phyloP scores from a whole-genome alignment of 2,113 vertebrate genomes.

The Tympanuchus pallidicinctus region DNA sequence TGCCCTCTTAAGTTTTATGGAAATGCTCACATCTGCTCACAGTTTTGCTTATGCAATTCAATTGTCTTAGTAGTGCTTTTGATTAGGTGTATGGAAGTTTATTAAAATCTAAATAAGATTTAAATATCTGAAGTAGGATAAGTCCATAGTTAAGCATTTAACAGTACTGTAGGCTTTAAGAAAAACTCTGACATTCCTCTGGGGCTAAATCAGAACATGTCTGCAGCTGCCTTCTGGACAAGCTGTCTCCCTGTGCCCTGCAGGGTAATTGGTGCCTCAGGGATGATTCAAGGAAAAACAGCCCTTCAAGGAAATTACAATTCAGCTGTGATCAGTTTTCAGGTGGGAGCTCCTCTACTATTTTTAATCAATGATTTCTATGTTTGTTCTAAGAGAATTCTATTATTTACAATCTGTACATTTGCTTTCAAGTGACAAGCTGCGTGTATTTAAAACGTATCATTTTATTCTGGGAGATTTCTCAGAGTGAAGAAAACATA shows the following conservation, averaged over 20 bases:
- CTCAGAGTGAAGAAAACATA: not conserved
- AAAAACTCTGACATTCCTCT: not conserved
- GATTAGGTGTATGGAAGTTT: not conserved
- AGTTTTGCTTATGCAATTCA: not conserved
- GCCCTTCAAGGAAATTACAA: not conserved
- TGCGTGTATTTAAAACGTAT: not conserved
- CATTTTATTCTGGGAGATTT: not conserved
- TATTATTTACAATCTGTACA: not conserved
- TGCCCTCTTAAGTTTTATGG: not conserved
- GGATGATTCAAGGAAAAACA: not conserved
- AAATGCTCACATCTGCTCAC: not conserved
- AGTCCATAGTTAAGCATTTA: not conserved
- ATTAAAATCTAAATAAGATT: not conserved
- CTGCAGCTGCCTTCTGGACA: not conserved
- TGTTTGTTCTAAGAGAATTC: not conserved
- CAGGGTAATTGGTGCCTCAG: not conserved
- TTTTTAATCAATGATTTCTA: rapidly evolving
- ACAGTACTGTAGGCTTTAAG: not conserved
- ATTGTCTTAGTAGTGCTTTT: not conserved
- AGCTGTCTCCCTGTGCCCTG: not conserved
- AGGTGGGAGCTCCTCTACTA: not conserved
- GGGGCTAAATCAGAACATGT: not conserved
- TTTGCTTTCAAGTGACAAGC: not conserved
- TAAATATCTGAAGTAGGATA: not conserved
- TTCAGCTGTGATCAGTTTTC: not conserved